phyloP scores from a whole-genome alignment of 2,797 vertebrate genomes.

The Gymnoscopelus microlampas region DNA sequence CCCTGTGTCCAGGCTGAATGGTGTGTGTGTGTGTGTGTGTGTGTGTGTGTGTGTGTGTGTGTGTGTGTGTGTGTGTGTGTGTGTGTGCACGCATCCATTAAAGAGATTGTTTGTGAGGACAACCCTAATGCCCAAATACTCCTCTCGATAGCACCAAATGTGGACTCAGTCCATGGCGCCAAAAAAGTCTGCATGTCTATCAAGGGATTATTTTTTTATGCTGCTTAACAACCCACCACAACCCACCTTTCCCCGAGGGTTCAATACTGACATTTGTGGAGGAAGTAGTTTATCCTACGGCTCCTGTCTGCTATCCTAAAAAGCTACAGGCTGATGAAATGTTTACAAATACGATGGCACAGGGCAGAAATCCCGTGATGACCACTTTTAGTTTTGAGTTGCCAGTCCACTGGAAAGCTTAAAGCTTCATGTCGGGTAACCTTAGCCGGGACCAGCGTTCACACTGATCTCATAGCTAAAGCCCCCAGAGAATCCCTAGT shows the following conservation, averaged over 20 bases:
- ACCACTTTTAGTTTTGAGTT: conserved; percentile 20
- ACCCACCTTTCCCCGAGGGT: conserved; percentile 4
- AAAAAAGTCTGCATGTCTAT: conserved; percentile 20
- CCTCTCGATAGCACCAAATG: conserved; percentile 24
- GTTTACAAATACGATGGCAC: conserved; percentile 30
- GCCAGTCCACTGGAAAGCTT: conserved; percentile 37
- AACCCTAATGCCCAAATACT: conserved; percentile 24
- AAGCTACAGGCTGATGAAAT: conserved; percentile 17
- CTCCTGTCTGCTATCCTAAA: conserved; percentile 15
- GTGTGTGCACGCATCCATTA: neutral
- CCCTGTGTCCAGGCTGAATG: conserved; percentile 15
- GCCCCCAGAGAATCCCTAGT: conserved; percentile 57
- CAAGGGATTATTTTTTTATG: conserved; percentile 16
- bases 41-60: conserved; percentile 14
- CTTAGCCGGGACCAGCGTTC: conserved; percentile 40
- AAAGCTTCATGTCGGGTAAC: conserved; percentile 50
- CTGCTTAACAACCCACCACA: conserved; percentile 10
- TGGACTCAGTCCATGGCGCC: conserved; percentile 10
- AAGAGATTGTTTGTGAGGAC: no score
- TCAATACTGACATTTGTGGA: conserved; percentile 6
- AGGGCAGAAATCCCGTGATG: conserved; percentile 12
- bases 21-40: neutral
- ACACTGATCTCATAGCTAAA: conserved; percentile 59
- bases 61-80: conserved; percentile 5
- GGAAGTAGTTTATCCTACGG: conserved; percentile 1